Evolutionary conservation across 1,140 invertebrate species (phyloP).

Genomic region (Drosophila gunungcola): DNA sequence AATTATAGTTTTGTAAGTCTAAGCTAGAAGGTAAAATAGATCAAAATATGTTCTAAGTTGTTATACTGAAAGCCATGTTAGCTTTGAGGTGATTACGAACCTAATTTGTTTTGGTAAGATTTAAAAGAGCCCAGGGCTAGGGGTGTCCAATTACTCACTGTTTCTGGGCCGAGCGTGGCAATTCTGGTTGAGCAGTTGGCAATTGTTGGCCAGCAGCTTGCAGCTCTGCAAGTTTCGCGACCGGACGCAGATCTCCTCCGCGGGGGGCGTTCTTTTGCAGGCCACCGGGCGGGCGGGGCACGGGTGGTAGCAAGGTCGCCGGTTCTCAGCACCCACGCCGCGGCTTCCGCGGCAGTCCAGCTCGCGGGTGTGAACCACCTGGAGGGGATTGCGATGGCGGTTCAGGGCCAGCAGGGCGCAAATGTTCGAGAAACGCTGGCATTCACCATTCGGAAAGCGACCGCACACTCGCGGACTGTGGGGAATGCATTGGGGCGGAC

Average conservation of each 20-base stretch:
- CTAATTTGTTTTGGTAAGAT: too few species aligned
- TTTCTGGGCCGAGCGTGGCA: slow-evolving; percentile 35
- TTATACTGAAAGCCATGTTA: too few species aligned
- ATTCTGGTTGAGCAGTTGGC: slow-evolving; percentile 52
- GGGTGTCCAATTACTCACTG: slow-evolving; percentile 23
- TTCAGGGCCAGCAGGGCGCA: slow-evolving; percentile 35
- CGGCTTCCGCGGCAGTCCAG: slow-evolving; percentile 35
- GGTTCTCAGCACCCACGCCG: slow-evolving; percentile 1
- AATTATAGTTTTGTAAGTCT: too few species aligned
- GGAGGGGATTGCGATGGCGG: not conserved
- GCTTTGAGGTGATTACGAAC: too few species aligned
- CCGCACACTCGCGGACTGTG: slow-evolving; percentile 51
- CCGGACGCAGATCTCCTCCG: slow-evolving; percentile 44
- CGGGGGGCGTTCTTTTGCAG: slow-evolving; percentile 16
- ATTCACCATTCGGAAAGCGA: slow-evolving; percentile 24
- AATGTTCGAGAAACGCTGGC: slow-evolving; percentile 48
- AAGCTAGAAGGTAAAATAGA: too few species aligned
- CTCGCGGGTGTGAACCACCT: slow-evolving; percentile 25
- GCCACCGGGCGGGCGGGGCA: slow-evolving; percentile 20
- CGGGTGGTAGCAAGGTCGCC: slow-evolving; percentile 24
- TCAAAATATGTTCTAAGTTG: too few species aligned
- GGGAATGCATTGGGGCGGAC: slow-evolving; percentile 29
- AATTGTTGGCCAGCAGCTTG: slow-evolving; percentile 50
- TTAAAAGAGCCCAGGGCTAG: too few species aligned
- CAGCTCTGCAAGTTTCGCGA: slow-evolving; percentile 23